These are phyloP conservation scores for Zosterops japonicus DNA, from an alignment of 2,113 vertebrate species.

Conservation along the genomic window DNA sequence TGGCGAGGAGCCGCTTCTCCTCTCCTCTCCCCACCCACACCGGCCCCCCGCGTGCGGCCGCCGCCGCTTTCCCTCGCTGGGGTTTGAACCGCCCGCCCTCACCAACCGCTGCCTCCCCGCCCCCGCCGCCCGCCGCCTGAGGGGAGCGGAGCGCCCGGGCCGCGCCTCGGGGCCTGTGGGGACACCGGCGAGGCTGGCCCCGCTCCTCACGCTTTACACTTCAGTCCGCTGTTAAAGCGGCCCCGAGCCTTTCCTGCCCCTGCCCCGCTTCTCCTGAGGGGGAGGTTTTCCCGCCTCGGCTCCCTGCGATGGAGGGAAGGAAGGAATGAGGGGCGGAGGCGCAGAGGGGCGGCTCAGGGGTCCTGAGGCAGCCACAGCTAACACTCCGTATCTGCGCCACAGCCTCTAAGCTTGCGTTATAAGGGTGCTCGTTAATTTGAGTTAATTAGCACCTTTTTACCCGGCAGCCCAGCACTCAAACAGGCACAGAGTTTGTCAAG, in stretches of 20 bases:
- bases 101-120: constrained; percentile 48
- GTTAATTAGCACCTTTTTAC: neutral
- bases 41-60: neutral
- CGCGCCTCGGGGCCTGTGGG: rapidly evolving
- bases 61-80: constrained; percentile 61
- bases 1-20: constrained; percentile 8
- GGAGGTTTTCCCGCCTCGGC: neutral
- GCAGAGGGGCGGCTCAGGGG: neutral
- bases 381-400: no score
- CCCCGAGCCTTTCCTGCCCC: no score
- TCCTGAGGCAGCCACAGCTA: neutral
- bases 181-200: rapidly evolving
- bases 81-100: constrained; percentile 67
- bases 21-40: neutral
- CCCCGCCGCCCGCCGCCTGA: neutral
- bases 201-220: neutral
- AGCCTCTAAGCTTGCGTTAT: neutral
- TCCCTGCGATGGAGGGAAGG: no score
- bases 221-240: neutral
- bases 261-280: neutral
- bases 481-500: neutral
- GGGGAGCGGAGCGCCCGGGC: rapidly evolving
- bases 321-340: neutral
- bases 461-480: neutral
- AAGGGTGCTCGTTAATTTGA: neutral